Base-by-base conservation (phyloP, 2,113 vertebrate genomes). In the Cromileptes altivelis region DNA sequence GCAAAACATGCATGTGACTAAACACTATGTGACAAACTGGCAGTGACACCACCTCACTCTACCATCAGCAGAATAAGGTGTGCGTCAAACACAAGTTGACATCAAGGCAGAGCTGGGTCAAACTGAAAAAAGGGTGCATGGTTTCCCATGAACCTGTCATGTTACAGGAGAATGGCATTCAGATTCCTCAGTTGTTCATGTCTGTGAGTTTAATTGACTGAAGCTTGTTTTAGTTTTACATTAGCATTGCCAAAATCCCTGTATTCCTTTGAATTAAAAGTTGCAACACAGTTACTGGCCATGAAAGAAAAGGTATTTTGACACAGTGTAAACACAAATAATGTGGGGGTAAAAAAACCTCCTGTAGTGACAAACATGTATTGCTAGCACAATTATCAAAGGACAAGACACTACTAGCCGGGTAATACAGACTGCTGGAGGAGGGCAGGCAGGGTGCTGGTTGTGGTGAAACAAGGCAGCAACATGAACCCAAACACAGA, bases 1-100 rank as follows among this genome's bases (percentile, higher is more conserved):
- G 50, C 42, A 67, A 85, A 82, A 86, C 93, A 93, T 93, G 94
- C 93, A 89, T 17, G 69, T 78, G 84, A 85, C 76, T 71, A 69
- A 45, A 57, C 49, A 70, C 13, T 21, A 19, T 25, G 50, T 58
- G 62, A 70, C 70, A 75, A 56, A 72, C 23, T 30, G 33, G 40
- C 11, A 37, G 57, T 37, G 49, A 81, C 65, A 86, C 55, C 63
- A 74, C 64, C 67, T 76, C 64, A 83, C 13, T 56, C 70, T 33
- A 19, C 70, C 7, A 4, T 11, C 18, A 70, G 72, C 42, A 85
- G 53, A 71, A 33, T 55, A 25, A 65, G 61, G 45, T 40, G 49
- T 40, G 45, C 63, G 60, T 75, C 69, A 14, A 75, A 78, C 53
- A 78, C 25, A 60, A 30, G 19, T 10, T 55, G 8, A 13, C 42